Base-by-base conservation (phyloP, 2,113 vertebrate species). In the Kobus ellipsiprymnus region DNA sequence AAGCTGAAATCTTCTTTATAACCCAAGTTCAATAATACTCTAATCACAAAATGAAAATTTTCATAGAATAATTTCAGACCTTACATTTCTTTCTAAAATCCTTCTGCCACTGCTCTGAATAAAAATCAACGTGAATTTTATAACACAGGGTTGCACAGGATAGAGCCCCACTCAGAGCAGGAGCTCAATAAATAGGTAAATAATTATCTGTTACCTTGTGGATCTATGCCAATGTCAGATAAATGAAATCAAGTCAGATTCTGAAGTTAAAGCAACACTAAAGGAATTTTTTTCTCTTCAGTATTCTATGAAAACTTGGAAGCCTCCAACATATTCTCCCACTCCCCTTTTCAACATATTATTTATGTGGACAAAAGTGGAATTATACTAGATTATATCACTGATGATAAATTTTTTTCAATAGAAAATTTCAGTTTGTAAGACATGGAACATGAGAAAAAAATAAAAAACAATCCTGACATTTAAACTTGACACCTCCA, bases 21-120 rank as follows among this genome's bases (percentile, higher is more conserved):
- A 89, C 23, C 29, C 87, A 83, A 93, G 54, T 89, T 97, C 85
- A 94, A 57, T 83, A 90, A 84, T 48, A 82, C 23, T 50, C 86
- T 87, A 90, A 86, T 88, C 87, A 95, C 54, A 94, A 95, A 95
- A 81, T 59, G 83, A 93, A 94, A 74, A 44, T 85, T 54, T 93
- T 89, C 93, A 84, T 60, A 80, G 74, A 92, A 78, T 85, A 67
- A 95, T 93, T 97, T 55, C 64, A 89, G 94, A 40, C 11, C 25
- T 16, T 4, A 77, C 16, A 40, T 52, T 81, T 85, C 62, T n/a
- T 94, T 89, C 90, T 62, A 83, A 97, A 83, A 54, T 74, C 88
- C 67, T 88, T 89, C 67, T 91, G 36, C 40, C 44, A 90, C 27
- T 27, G 48, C 52, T 71, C 25, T 52, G 59, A 91, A 91, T 74